A percentile compares a stretch with the other conserved stretches of the same genome.
Evolutionary conservation across 2,888 invertebrate genomes (phyloP).

Genomic region (Cybosia mesomella): DNA sequence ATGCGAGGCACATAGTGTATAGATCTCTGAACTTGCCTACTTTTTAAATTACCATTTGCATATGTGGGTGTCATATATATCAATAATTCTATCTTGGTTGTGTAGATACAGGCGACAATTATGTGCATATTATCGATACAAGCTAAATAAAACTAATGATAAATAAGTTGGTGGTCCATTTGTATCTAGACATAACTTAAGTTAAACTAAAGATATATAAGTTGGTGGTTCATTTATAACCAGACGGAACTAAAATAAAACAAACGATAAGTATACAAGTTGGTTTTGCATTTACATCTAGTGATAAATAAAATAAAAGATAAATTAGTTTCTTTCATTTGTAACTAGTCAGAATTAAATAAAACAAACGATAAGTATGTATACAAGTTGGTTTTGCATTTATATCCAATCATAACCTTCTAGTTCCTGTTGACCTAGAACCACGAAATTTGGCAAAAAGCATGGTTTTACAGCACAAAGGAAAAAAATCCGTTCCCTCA

Average conservation of each 20-base stretch:
- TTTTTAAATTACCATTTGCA: background rate
- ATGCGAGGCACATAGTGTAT: background rate
- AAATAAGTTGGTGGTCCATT: background rate
- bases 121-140: background rate
- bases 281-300: background rate
- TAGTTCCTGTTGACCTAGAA: no score
- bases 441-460: no score
- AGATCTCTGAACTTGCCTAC: background rate
- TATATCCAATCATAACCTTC: no score
- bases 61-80: conserved; percentile 3
- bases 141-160: background rate
- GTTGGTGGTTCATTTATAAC: background rate
- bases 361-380: no score
- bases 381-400: no score
- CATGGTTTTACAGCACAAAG: no score
- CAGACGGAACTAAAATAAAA: background rate
- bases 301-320: background rate
- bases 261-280: background rate
- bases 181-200: background rate
- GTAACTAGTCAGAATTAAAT: no score
- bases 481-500: no score
- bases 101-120: conserved; percentile 8
- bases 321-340: no score
- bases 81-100: background rate
- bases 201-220: background rate